Base-by-base conservation (phyloP, 2,113 vertebrate genomes). In the Pseudolaguvia tuberculata region DNA sequence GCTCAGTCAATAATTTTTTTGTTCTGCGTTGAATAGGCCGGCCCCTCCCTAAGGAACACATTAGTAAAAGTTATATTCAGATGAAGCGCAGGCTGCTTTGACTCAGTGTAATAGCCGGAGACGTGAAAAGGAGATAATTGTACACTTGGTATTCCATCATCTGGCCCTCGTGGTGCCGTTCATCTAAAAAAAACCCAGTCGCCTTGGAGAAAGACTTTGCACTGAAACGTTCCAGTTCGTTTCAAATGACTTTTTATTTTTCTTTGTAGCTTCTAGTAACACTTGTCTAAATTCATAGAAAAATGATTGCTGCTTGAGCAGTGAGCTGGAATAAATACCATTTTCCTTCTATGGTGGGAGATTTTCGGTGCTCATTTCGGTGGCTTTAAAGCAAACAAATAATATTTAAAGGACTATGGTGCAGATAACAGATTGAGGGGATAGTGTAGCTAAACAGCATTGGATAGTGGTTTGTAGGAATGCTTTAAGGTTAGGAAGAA, bases 41-140 rank as follows among this genome's bases (percentile, higher is more conserved):
- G 9, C 29, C 27, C 50, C n/a, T 52, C 48, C 29, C 35, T 51
- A 45, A 15, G 56, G 52, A 57, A 58, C 12, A 27, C 52, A 58
- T 67, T 39, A 27, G 29, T 23, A 59, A 29, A 53, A 61, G 74
- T 78, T 73, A 69, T 73, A 77, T 77, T 65, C 50, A n/a, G 70
- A 51, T 51, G 23, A 27, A 70, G 53, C 50, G 68, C 29, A 62
- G 42, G 67, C 47, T 42, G 68, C 71, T 80, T 70, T 66, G 62
- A 73, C 72, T 73, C 48, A 4, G 35, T 57, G 39, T 15, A 52
- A 77, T 68, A 39, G 75, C 58, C 21, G 67, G 74, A 77, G 45
- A 23, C 35, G 57, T 68, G 73, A 79, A 61, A 52, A 18, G 65
- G 70, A 70, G 70, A 62, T 77, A 51, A 73, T 80, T 74, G 72